phyloP scores from a whole-genome alignment of 2,797 vertebrate species.

The Neosilurus hyrtlii region DNA sequence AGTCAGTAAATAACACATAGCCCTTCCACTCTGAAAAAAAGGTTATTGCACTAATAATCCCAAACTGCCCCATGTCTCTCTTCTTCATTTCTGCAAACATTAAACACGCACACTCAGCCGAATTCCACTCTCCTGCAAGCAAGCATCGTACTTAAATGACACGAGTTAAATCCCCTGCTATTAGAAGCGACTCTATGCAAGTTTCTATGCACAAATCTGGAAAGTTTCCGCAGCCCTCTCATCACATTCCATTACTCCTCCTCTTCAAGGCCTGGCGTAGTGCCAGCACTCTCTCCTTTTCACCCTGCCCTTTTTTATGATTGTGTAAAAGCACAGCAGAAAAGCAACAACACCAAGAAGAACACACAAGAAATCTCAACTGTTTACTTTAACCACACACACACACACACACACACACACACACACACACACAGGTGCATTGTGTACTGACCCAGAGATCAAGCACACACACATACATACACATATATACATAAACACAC shows the following conservation, averaged over 20 bases:
- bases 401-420: background rate
- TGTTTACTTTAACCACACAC: constrained; percentile 6
- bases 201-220: constrained; percentile 4
- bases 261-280: constrained; percentile 47
- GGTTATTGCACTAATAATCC: background rate
- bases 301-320: constrained; percentile 45
- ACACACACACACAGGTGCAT: background rate
- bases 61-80: background rate
- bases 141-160: background rate
- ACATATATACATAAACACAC: background rate
- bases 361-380: background rate
- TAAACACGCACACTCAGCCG: background rate
- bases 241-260: constrained; percentile 48
- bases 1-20: background rate
- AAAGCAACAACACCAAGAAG: background rate
- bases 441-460: background rate
- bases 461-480: background rate
- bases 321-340: constrained; percentile 18
- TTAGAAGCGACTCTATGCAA: background rate
- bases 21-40: background rate
- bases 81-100: background rate
- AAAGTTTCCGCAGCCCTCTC: constrained; percentile 34
- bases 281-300: constrained; percentile 57
- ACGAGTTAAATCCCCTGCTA: background rate
- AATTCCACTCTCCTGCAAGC: background rate